phyloP scores from a whole-genome alignment of 2,113 vertebrate species.

The Vulpes lagopus region DNA sequence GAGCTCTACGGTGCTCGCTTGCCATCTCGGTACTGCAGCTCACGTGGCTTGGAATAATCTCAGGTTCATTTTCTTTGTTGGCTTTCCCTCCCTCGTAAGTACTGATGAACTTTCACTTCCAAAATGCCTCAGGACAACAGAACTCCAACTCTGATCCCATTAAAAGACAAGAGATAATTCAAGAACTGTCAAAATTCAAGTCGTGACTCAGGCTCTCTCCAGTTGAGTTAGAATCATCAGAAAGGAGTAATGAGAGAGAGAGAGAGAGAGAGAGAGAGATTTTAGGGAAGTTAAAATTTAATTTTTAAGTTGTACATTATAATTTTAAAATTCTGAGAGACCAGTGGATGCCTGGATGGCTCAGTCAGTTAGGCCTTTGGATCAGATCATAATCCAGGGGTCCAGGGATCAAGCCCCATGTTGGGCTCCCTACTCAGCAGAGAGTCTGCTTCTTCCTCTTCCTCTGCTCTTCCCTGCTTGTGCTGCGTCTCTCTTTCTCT shows the following conservation, averaged over 20 bases:
- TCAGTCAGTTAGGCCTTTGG: background rate
- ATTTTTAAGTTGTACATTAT: background rate
- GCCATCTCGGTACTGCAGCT: background rate
- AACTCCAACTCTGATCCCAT: background rate
- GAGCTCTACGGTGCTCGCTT: too few relatives aligned
- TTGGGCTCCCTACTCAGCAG: background rate
- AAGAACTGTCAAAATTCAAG: background rate
- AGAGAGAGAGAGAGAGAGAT: background rate
- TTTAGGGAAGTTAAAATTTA: background rate
- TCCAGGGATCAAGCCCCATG: background rate
- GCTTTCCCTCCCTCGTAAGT: background rate
- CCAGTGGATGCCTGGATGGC: background rate
- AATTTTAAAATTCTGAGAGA: slow-evolving; percentile 8
- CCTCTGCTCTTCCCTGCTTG: too few relatives aligned
- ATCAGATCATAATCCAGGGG: background rate
- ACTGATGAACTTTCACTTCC: background rate
- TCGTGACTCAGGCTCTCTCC: background rate
- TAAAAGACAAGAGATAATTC: background rate
- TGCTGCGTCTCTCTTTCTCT: too few relatives aligned
- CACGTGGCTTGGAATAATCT: background rate
- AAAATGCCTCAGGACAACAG: background rate
- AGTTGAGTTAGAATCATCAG: background rate
- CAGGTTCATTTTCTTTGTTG: background rate
- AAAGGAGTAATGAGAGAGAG: background rate
- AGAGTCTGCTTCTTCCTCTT: background rate